Percentiles rank a stretch among this genome's conserved stretches.
phyloP scores from a whole-genome alignment of 2,888 invertebrate species.

The Drosophila fulvimacula region DNA sequence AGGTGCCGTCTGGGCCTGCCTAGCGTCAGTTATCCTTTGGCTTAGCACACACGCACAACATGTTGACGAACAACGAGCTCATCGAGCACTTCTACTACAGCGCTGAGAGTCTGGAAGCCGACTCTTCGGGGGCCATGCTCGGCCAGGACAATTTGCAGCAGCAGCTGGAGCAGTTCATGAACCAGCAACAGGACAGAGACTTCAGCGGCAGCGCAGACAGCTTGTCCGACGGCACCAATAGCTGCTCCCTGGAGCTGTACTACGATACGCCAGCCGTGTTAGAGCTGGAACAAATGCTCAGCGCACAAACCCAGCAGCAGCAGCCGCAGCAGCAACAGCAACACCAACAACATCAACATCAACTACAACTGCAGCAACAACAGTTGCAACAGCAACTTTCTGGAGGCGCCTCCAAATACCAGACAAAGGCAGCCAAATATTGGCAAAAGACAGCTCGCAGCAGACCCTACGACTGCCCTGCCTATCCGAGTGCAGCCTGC shows the following conservation, averaged over 20 bases:
- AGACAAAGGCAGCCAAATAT: constrained; percentile 45
- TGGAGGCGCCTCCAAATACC: constrained; percentile 17
- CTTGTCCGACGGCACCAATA: constrained; percentile 63
- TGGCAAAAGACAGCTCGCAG: constrained; percentile 46
- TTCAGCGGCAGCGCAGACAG: constrained; percentile 60
- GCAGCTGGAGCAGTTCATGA: constrained; percentile 62
- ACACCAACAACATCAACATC: constrained; percentile 17
- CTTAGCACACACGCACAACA: constrained; percentile 40
- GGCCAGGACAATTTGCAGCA: constrained; percentile 37
- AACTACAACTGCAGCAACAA: constrained; percentile 21
- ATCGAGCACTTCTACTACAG: constrained; percentile 60
- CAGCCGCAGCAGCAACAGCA: constrained; percentile 27
- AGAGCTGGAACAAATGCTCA: constrained; percentile 68
- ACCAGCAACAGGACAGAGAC: constrained; percentile 55
- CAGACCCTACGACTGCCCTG: constrained; percentile 47
- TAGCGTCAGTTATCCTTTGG: constrained; percentile 64
- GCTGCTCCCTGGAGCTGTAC: constrained; percentile 50
- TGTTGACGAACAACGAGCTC: constrained; percentile 63
- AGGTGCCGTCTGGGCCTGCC: neutral
- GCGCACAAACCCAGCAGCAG: constrained; percentile 33
- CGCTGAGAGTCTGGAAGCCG: constrained; percentile 40
- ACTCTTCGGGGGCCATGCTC: constrained; percentile 37
- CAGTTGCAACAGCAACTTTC: constrained; percentile 4
- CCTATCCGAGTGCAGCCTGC: constrained; percentile 4
- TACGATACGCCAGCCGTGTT: constrained; percentile 59